Base-by-base conservation (phyloP, 2,113 vertebrate species). In the Psephotus haematonotus region DNA sequence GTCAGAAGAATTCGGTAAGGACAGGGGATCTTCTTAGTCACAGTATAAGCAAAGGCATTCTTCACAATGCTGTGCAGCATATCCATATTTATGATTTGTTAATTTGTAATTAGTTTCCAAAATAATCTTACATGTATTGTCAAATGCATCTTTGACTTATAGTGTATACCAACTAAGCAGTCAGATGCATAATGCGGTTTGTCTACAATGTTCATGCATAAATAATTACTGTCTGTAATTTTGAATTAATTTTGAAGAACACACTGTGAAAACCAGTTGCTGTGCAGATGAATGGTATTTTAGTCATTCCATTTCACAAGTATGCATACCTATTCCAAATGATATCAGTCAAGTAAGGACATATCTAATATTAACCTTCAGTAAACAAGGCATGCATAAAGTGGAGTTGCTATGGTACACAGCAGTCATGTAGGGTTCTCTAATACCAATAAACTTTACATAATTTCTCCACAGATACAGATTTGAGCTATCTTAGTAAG, bases 61-160 rank as follows among this genome's bases (percentile, higher is more conserved):
- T 67, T 95, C 74, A 79, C 10, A 76, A 44, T 23, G 68, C 3
- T 65, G n/a, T 64, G 41, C 47, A 67, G 33, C 41, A 62, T 39
- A 91, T 93, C 24, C 52, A 75, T 95, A 91, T 94, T 92, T 92
- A 96, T 92, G 88, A 81, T 60, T 93, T 88, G 13, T 53, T 86
- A 93, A 91, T 92, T 90, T 93, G 49, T 31, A 86, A 91, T 90
- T 93, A 86, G 37, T 84, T 95, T 90, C 72, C 55, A 95, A 95
- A 95, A 91, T 90, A 94, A 92, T 93, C 31, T 71, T 91, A 70
- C 69, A 55, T 16, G 39, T 84, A 87, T 72, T 93, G 47, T 72
- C 91, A 97, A 95, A 87, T 68, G n/a, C 27, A 84, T 82, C 64
- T 92, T 86, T 86, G 91, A 96, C 93, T 95, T 94, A 83, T 64